Conservation (phyloP, 2,888 invertebrate species). For the Augochlorella aurata region DNA sequence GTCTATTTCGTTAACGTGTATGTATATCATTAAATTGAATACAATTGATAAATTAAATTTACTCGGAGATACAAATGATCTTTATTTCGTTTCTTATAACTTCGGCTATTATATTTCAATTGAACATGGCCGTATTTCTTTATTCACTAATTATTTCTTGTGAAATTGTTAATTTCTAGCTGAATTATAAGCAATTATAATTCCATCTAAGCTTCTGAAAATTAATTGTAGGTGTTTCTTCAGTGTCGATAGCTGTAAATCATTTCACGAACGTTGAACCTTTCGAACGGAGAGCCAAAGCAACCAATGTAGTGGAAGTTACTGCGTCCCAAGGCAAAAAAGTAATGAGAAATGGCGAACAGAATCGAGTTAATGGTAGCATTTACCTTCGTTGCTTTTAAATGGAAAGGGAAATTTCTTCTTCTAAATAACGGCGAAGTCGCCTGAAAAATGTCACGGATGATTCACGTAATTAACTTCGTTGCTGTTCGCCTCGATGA, state of each 20-base stretch:
- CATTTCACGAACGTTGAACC: background rate
- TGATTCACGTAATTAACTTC: conserved; percentile 50
- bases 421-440: conserved; percentile 28
- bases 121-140: no score
- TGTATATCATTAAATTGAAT: background rate
- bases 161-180: no score
- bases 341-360: background rate
- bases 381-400: background rate
- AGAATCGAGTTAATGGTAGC: background rate
- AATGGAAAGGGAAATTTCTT: conserved; percentile 33
- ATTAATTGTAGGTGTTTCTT: background rate
- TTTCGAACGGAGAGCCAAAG: background rate
- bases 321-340: background rate
- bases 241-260: background rate
- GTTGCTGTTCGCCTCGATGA: conserved; percentile 33
- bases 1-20: background rate
- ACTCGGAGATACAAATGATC: no score
- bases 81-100: no score
- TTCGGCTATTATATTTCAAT: no score
- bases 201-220: background rate
- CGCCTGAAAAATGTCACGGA: conserved; percentile 37
- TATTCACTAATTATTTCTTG: no score
- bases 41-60: no score
- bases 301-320: background rate
- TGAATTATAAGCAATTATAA: no score